Conservation (phyloP, 2,113 vertebrate genomes). For the Datnioides undecimradiatus region DNA sequence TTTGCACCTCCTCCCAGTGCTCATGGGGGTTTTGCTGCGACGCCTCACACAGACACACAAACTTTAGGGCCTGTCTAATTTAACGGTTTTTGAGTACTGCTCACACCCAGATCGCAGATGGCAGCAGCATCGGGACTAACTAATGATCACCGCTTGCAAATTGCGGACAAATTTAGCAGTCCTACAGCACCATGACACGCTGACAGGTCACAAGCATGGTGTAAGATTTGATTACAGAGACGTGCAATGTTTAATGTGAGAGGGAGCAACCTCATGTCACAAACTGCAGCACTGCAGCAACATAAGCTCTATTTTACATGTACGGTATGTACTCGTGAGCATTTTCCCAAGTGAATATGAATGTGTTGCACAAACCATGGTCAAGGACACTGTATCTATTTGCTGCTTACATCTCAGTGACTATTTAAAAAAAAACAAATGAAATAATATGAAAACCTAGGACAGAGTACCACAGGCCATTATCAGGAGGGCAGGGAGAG, state of each 20-base stretch:
- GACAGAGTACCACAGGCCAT: no score
- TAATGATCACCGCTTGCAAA: neutral
- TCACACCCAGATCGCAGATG: neutral
- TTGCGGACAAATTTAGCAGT: neutral
- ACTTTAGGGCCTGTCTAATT: neutral
- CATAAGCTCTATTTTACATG: neutral
- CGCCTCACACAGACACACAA: neutral
- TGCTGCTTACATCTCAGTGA: neutral
- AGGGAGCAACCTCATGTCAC: neutral
- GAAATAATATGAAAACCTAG: no score
- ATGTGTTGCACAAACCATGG: neutral
- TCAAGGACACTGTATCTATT: neutral
- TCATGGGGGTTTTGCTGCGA: neutral
- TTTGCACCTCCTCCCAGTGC: neutral
- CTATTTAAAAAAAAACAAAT: neutral
- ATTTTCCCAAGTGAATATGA: neutral
- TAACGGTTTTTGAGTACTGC: no score
- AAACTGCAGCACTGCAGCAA: slow-evolving; percentile 10
- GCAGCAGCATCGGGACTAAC: neutral
- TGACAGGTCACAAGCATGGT: neutral
- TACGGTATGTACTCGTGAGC: neutral
- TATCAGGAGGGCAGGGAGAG: slow-evolving; percentile 1
- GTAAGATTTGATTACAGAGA: slow-evolving; percentile 1
- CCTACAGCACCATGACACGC: neutral
- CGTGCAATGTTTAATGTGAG: neutral